Base-by-base conservation (phyloP, 2,888 invertebrate species). In the Anoplius nigerrimus region DNA sequence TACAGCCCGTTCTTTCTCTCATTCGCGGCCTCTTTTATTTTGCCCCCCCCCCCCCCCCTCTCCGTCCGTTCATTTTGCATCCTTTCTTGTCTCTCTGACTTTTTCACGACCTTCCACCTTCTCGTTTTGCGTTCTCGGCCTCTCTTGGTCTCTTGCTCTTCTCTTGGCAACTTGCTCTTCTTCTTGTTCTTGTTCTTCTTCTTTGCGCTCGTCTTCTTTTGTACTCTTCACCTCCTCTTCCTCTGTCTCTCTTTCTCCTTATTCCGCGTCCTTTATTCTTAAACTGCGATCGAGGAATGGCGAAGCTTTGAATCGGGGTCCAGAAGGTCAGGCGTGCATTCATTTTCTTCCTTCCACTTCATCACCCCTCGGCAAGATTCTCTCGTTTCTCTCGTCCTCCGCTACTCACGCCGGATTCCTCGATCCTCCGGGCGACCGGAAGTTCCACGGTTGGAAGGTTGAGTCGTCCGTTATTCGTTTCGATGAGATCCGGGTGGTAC, bases 291-390 rank as follows among this genome's bases (percentile, higher is more conserved):
- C 71, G 76, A 67, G 63, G 66, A 74, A 70, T 58, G 68, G 62
- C 63, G 69, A 48, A 64, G 52, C 53, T 66, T 59, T 60, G 67
- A 71, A 71, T 71, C 62, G 42, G 51, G 69, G 67, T 67, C 66
- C 74, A 69, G 67, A 74, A 74, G 67, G 71, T 76, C 77, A 72
- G 63, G 48, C 65, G 3, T 63, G 62, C 65, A 62, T 74, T 74
- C 64, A 45, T 74, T 62, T 58, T 43, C 54, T 53, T 24, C 18
- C 34, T 34, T 34, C 34, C 34, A 34, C 48, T 16, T 1, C 8
- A 15, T 48, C 48, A 2, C 16, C 48, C 20, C 20, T 48, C 20
- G 13, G n/a, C 46, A 5, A 18, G 18, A 6, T 20, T 16, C 56
- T 20, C 24, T 21, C 54, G 3, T 20, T 20, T 27, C 27, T 42